Percentiles rank a stretch among this genome's conserved stretches.
These are phyloP conservation scores for Xerus inauris DNA, from an alignment of 2,113 vertebrate genomes.

Conservation along the genomic window DNA sequence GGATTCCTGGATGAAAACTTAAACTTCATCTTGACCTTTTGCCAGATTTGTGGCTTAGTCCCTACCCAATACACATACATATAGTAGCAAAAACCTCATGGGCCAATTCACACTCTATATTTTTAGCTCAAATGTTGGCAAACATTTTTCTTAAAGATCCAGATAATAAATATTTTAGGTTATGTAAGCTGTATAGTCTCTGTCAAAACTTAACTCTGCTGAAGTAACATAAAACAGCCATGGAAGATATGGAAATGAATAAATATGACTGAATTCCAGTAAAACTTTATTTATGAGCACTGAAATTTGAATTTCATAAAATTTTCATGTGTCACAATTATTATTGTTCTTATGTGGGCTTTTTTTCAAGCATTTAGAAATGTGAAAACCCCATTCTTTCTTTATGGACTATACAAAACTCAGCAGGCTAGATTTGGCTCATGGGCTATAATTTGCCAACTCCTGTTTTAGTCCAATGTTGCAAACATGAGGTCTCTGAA, in stretches of 20 bases:
- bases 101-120: background rate
- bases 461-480: background rate
- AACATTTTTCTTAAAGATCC: background rate
- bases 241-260: background rate
- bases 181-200: background rate
- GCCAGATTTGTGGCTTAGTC: slow-evolving; percentile 5
- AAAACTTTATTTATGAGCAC: background rate
- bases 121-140: slow-evolving; percentile 17
- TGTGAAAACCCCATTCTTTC: background rate
- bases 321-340: background rate
- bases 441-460: background rate
- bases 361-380: slow-evolving; percentile 22
- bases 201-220: background rate
- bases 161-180: background rate
- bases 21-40: slow-evolving; percentile 15
- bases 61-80: background rate
- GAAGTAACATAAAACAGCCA: background rate
- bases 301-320: background rate
- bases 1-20: background rate
- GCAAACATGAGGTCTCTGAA: slow-evolving; percentile 17
- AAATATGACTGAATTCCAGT: background rate
- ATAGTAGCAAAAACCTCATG: background rate
- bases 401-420: background rate
- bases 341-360: background rate
- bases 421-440: background rate